Evolutionary conservation across 2,797 vertebrate genomes (phyloP).

Genomic region (Leptatherina wallacei): DNA sequence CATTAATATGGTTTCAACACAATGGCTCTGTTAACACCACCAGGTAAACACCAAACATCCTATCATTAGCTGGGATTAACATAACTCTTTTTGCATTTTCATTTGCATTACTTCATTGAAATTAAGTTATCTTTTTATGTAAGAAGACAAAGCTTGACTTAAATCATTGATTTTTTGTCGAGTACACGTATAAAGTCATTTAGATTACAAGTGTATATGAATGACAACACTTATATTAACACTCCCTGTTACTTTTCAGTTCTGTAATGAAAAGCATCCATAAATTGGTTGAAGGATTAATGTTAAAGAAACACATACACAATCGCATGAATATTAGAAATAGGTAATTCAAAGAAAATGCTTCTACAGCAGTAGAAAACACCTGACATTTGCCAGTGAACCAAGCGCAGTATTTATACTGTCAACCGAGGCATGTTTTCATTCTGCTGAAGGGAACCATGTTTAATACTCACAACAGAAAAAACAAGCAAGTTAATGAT

Average conservation of each 20-base stretch:
- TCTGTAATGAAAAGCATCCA: not conserved
- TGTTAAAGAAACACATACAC: not conserved
- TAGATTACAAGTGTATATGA: not conserved
- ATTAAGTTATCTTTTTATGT: not conserved
- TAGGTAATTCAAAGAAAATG: slow-evolving; percentile 13
- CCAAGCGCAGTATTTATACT: slow-evolving; percentile 66
- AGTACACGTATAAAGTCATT: not conserved
- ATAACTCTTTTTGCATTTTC: not conserved
- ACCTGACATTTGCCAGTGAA: slow-evolving; percentile 49
- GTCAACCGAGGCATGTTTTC: slow-evolving; percentile 65
- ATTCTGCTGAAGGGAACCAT: slow-evolving; percentile 9
- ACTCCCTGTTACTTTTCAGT: not conserved
- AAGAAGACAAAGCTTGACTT: not conserved
- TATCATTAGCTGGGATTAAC: not conserved
- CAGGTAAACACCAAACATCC: not conserved
- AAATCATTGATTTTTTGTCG: not conserved
- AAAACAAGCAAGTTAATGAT: slow-evolving; percentile 9
- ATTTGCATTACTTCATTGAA: not conserved
- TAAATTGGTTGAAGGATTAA: not conserved
- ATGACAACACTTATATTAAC: not conserved
- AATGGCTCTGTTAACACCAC: not conserved
- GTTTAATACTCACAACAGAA: slow-evolving; percentile 32
- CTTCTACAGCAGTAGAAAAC: slow-evolving; percentile 8
- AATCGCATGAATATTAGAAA: slow-evolving; percentile 17
- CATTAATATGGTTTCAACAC: not conserved